phyloP scores from a whole-genome alignment of 2,888 invertebrate genomes.

The Priocnemis perturbator region DNA sequence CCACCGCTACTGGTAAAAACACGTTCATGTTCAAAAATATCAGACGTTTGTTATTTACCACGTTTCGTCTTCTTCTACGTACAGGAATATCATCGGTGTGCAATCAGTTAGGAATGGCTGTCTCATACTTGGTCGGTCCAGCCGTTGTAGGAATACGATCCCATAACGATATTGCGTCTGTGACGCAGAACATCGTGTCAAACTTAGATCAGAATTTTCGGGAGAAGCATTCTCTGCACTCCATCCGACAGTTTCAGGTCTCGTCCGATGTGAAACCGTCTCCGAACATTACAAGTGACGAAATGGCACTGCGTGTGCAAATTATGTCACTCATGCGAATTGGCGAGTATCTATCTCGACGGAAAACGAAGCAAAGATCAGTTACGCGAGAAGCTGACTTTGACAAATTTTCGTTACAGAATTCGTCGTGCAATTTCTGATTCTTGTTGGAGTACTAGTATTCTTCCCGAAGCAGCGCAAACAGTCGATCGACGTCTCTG shows the following conservation, averaged over 20 bases:
- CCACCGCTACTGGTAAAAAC: constrained; percentile 72
- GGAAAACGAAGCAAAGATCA: background rate
- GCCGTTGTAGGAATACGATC: constrained; percentile 32
- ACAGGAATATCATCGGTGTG: constrained; percentile 62
- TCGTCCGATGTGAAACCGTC: background rate
- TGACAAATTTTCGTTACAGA: constrained; percentile 43
- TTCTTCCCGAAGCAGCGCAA: constrained; percentile 54
- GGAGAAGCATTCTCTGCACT: background rate
- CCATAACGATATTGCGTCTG: too few relatives aligned
- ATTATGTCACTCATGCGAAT: constrained; percentile 59
- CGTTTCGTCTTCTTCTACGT: background rate
- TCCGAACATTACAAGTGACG: constrained; percentile 16
- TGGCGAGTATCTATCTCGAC: constrained; percentile 41
- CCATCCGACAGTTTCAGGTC: background rate
- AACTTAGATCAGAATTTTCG: constrained; percentile 1
- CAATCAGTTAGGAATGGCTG: constrained; percentile 63
- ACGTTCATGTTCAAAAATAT: background rate
- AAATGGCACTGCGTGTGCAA: constrained; percentile 40
- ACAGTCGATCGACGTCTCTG: background rate
- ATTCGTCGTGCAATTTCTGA: constrained; percentile 54
- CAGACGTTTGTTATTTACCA: background rate
- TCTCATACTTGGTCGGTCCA: constrained; percentile 64
- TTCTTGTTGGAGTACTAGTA: constrained; percentile 51
- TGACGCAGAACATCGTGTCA: background rate
- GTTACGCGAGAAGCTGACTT: too few relatives aligned